Conservation (phyloP, 2,888 invertebrate genomes). For the Acheta domesticus region DNA sequence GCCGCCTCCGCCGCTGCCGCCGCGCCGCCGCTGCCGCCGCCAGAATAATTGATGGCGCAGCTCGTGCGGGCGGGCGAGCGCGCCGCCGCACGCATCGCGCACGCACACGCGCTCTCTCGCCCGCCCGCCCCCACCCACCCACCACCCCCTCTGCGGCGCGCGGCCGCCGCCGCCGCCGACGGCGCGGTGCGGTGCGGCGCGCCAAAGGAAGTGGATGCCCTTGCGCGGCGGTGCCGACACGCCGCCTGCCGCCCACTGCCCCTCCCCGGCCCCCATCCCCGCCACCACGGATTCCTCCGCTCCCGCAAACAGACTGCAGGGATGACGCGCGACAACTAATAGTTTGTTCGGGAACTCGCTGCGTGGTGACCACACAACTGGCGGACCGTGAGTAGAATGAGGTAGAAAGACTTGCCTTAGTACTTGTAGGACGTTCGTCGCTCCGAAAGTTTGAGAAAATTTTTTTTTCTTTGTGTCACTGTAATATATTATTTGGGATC, state of each 20-base stretch:
- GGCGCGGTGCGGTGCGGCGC: slow-evolving; percentile 23
- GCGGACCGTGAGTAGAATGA: too few relatives aligned
- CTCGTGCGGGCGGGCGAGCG: not conserved
- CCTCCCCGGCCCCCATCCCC: slow-evolving; percentile 36
- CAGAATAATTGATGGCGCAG: slow-evolving; percentile 18
- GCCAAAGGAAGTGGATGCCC: too few relatives aligned
- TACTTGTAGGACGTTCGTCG: too few relatives aligned
- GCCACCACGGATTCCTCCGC: slow-evolving; percentile 38
- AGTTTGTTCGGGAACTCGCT: too few relatives aligned
- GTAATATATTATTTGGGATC: too few relatives aligned
- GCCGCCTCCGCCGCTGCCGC: not conserved
- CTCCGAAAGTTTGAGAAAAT: too few relatives aligned
- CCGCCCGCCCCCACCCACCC: not conserved
- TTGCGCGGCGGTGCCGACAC: slow-evolving; percentile 31
- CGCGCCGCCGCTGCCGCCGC: not conserved
- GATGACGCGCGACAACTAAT: slow-evolving; percentile 34
- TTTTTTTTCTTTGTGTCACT: too few relatives aligned
- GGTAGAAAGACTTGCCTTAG: too few relatives aligned
- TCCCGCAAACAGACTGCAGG: slow-evolving; percentile 41
- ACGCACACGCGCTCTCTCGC: not conserved
- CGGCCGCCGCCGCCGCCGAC: not conserved
- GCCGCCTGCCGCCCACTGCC: slow-evolving; percentile 35
- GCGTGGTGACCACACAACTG: too few relatives aligned
- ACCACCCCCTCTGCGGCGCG: too few relatives aligned
- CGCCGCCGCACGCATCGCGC: not conserved